Evolutionary conservation across 2,888 invertebrate species (phyloP).

Genomic region (Sturmia bella): DNA sequence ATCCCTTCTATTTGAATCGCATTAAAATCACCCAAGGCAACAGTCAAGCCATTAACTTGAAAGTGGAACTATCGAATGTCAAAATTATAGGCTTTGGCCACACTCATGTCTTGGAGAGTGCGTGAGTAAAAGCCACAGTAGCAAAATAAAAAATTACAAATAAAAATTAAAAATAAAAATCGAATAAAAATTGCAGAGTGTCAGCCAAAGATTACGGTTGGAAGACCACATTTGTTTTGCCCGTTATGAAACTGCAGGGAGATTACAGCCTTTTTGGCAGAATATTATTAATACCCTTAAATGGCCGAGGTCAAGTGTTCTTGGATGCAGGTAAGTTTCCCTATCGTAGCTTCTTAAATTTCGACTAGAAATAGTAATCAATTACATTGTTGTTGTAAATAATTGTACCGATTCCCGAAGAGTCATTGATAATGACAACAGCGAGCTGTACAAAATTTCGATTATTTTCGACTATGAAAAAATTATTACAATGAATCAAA

Average conservation of each 20-base stretch:
- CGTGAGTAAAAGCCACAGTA: slow-evolving; percentile 80
- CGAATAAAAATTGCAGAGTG: slow-evolving; percentile 82
- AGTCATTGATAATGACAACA: too few species aligned
- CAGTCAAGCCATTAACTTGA: slow-evolving; percentile 87
- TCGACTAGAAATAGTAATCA: too few species aligned
- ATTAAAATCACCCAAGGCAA: slow-evolving; percentile 88
- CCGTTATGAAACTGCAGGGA: slow-evolving; percentile 87
- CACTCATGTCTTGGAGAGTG: slow-evolving; percentile 85
- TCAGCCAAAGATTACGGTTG: slow-evolving; percentile 87
- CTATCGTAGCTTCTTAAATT: too few species aligned
- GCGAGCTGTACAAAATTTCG: background rate
- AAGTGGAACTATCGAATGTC: slow-evolving; percentile 87
- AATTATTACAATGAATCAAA: too few species aligned
- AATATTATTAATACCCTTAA: slow-evolving; percentile 87
- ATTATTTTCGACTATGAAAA: background rate
- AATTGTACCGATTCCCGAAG: too few species aligned
- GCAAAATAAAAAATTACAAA: background rate
- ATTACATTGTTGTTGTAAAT: too few species aligned
- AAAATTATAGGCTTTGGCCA: slow-evolving; percentile 87
- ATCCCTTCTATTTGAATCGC: slow-evolving; percentile 86
- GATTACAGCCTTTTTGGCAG: slow-evolving; percentile 87
- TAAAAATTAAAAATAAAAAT: background rate
- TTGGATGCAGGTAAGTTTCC: slow-evolving; percentile 87
- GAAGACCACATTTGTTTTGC: slow-evolving; percentile 86
- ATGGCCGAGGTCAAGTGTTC: slow-evolving; percentile 87